Percentiles rank a stretch among this genome's conserved stretches.
These are phyloP conservation scores for Stylophora pistillata DNA, from an alignment of 64 coral and sea anemone species.

Conservation along the genomic window DNA sequence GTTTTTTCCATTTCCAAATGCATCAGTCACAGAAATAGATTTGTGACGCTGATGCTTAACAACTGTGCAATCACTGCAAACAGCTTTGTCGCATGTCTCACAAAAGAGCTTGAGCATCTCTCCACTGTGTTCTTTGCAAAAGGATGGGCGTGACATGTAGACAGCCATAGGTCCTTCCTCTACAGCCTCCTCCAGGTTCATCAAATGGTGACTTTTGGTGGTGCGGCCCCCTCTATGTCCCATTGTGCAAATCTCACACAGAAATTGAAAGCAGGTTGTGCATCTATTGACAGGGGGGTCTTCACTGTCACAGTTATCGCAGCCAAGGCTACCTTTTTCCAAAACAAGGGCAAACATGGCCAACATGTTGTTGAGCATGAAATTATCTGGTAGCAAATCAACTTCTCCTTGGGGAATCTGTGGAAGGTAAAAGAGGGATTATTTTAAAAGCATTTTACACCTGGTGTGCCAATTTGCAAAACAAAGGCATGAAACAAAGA, in stretches of 20 bases:
- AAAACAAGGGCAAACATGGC: neutral
- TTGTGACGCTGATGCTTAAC: conserved; percentile 17
- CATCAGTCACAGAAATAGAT: neutral
- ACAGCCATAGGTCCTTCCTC: neutral
- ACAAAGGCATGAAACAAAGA: no score
- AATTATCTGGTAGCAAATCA: conserved; percentile 14
- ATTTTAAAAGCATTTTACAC: neutral
- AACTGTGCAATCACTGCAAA: conserved; percentile 10
- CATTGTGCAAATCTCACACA: neutral
- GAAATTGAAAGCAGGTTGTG: neutral
- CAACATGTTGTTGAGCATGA: conserved; percentile 23
- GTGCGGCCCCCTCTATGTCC: neutral
- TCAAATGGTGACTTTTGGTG: neutral
- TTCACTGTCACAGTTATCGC: conserved; percentile 15
- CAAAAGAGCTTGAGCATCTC: conserved; percentile 16
- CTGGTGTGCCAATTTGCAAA: neutral
- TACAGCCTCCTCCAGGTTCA: conserved; percentile 13
- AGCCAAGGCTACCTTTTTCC: neutral
- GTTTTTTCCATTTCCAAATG: neutral
- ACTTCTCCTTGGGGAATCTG: conserved; percentile 24
- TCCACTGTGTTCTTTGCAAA: conserved; percentile 11
- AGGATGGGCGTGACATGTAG: neutral
- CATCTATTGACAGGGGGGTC: conserved; percentile 19
- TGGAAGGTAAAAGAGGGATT: no score
- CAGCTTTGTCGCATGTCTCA: conserved; percentile 1